Percentiles rank a stretch among this genome's conserved stretches.
phyloP scores from a whole-genome alignment of 2,113 vertebrate genomes.

The Prunella fulvescens region DNA sequence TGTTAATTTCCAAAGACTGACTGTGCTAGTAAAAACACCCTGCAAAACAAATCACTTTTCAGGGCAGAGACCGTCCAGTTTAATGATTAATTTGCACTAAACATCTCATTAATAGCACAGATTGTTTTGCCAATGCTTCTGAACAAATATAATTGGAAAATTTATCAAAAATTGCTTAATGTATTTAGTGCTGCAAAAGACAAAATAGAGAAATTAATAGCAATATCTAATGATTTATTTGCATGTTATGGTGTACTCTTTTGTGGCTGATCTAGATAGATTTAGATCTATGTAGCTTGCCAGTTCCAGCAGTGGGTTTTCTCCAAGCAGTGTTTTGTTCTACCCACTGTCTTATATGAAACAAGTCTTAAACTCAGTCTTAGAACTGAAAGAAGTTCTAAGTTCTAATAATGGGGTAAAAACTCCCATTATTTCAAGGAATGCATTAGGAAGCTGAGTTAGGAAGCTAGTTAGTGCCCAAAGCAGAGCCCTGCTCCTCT shows the following conservation, averaged over 20 bases:
- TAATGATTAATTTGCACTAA: slow-evolving; percentile 53
- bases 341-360: background rate
- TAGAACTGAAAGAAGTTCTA: background rate
- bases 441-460: background rate
- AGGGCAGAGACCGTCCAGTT: background rate
- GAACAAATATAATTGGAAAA: slow-evolving; percentile 58
- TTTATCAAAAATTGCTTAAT: slow-evolving; percentile 54
- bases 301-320: background rate
- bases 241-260: background rate
- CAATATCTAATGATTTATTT: slow-evolving; percentile 12
- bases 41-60: slow-evolving; percentile 9
- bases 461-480: background rate
- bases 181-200: slow-evolving; percentile 10
- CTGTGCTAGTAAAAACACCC: background rate
- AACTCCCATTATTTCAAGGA: background rate
- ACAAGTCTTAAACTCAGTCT: background rate
- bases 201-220: slow-evolving; percentile 3
- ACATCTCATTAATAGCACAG: slow-evolving; percentile 55
- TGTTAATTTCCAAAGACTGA: background rate
- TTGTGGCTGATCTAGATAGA: background rate
- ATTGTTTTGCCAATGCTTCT: slow-evolving; percentile 53
- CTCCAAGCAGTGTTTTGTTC: background rate
- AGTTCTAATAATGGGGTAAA: background rate
- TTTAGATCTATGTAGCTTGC: background rate
- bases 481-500: background rate